Evolutionary conservation across 2,113 vertebrate genomes (phyloP).

Genomic region (Takifugu flavidus): DNA sequence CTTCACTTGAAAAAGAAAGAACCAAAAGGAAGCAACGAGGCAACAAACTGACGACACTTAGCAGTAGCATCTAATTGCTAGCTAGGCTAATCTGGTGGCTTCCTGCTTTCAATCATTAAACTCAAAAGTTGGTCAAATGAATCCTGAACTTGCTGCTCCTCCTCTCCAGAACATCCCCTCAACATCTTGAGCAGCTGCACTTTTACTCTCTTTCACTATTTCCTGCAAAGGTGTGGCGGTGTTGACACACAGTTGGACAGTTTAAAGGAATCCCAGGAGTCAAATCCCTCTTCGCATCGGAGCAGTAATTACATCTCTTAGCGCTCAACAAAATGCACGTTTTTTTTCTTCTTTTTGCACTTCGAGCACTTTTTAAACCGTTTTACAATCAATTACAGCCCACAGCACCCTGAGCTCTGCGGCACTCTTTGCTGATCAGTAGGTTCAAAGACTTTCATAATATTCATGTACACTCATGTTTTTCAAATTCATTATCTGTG

Average conservation of each 20-base stretch:
- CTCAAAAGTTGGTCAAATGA: too few species aligned
- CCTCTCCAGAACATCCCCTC: neutral
- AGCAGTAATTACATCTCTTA: constrained; percentile 67
- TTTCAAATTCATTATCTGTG: constrained; percentile 27
- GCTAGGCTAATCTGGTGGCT: too few species aligned
- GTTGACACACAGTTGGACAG: constrained; percentile 65
- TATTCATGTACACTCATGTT: constrained; percentile 22
- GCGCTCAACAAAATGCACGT: constrained; percentile 55
- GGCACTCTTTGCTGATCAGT: constrained; percentile 47
- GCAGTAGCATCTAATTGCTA: too few species aligned
- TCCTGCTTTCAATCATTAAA: too few species aligned
- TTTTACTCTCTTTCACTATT: constrained; percentile 25
- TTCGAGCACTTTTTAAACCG: constrained; percentile 63
- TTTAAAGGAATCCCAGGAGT: constrained; percentile 61
- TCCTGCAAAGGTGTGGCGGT: constrained; percentile 29
- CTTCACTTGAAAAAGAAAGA: too few species aligned
- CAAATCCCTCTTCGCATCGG: constrained; percentile 59
- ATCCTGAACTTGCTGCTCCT: too few species aligned
- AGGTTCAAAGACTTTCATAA: constrained; percentile 51
- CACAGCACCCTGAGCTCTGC: constrained; percentile 25
- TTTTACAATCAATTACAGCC: constrained; percentile 71
- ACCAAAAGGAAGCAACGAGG: too few species aligned
- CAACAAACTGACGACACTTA: too few species aligned
- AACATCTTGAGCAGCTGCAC: constrained; percentile 4
- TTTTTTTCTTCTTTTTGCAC: constrained; percentile 39